Percentiles rank a stretch among this genome's conserved stretches.
These are phyloP conservation scores for Mythimna loreyi DNA, from an alignment of 2,888 invertebrate species.

Conservation along the genomic window DNA sequence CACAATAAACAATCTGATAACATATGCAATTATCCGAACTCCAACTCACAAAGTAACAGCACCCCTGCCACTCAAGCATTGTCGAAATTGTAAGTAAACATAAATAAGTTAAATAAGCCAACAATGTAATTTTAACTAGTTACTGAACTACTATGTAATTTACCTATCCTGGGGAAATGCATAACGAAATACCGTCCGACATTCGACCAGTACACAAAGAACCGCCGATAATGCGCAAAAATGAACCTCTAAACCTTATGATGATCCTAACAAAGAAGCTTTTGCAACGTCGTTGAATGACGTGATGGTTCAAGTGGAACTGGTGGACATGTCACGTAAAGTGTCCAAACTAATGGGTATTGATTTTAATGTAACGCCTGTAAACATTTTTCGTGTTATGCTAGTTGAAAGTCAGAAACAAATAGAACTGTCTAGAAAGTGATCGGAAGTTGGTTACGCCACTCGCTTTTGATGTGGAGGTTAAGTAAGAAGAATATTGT, in stretches of 20 bases:
- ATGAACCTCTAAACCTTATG: conserved; percentile 1
- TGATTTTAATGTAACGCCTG: conserved; percentile 62
- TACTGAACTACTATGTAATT: conserved; percentile 68
- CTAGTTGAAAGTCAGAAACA: conserved; percentile 28
- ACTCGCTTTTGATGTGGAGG: not conserved
- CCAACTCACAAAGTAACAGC: conserved; percentile 9
- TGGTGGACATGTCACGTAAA: conserved; percentile 57
- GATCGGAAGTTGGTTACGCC: not conserved
- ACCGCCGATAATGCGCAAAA: conserved; percentile 19
- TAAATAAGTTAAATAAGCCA: conserved; percentile 46
- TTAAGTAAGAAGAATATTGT: not conserved
- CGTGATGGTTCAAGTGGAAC: conserved; percentile 26
- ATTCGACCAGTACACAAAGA: conserved; percentile 30
- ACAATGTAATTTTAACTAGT: conserved; percentile 59
- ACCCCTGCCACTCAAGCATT: conserved; percentile 25
- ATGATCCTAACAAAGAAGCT: not conserved
- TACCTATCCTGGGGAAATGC: conserved; percentile 62
- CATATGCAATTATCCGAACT: conserved; percentile 24
- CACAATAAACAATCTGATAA: not conserved
- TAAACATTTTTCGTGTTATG: conserved; percentile 48
- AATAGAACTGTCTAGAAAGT: conserved; percentile 5
- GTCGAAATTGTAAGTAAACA: conserved; percentile 48
- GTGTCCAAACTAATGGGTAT: conserved; percentile 66
- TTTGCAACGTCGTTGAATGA: conserved; percentile 16
- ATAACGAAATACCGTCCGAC: conserved; percentile 63